Evolutionary conservation across 2,113 vertebrate species (phyloP), one percentile per base, ranked within the genome.

Genomic region (Seriola rivoliana): DNA sequence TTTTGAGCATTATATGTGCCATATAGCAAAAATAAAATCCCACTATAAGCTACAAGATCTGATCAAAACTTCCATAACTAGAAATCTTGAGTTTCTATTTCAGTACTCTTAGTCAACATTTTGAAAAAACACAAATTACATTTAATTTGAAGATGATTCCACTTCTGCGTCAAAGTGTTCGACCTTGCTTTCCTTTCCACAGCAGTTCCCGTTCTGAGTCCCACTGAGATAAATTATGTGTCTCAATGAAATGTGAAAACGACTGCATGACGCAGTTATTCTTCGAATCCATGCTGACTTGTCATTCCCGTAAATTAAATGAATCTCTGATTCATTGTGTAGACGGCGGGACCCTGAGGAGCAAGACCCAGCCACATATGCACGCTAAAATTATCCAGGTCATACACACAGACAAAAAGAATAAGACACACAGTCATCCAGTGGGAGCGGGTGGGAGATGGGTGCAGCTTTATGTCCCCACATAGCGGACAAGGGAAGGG

Each of bases 401-500:
- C 81, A 81, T 69, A 85, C 67, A 85, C 59, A 71, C 36, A 57
- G 59, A 79, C 23, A 63, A 68, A 55, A 73, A 74, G 57, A 85
- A 59, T 57, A 57, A 85, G 71, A 73, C 36, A 48, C 34, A 52
- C 25, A 71, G 34, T 57, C 63, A 38, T 84, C 55, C 63, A 54
- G 66, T 63, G 71, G 78, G 86, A 87, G 21, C 9, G 78, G 70
- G 88, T 83, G 89, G 87, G 89, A 88, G 76, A 50, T 62, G 90
- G 90, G 92, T 66, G 91, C 91, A 92, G 91, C 88, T 84, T 80
- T 40, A 50, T 82, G 87, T 89, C 89, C 91, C 85, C 72, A 73
- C 91, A 93, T 91, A 92, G 91, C 86, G 40, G 89, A 89, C 86
- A 0, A 87, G 91, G 93, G 93, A 91, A 91, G 88, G 92, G 91